Base-by-base conservation (phyloP, 2,113 vertebrate genomes). In the Campylorhamphus procurvoides region DNA sequence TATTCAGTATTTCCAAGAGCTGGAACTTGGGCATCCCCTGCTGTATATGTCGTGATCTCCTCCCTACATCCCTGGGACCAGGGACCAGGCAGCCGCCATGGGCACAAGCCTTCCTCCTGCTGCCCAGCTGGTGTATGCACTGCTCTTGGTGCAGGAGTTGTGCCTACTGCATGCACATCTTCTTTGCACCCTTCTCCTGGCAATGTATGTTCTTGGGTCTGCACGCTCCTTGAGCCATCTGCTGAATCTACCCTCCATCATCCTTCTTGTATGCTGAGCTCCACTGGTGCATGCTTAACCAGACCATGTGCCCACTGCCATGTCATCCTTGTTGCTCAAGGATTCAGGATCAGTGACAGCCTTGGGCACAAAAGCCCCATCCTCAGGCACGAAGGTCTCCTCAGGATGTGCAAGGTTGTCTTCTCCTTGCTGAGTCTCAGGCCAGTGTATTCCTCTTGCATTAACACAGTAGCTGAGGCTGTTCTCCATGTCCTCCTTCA, bases 1-100 rank as follows among this genome's bases (percentile, higher is more conserved):
- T 98, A 96, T 98, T 98, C 97, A 97, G 97, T 96, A 77, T 97
- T 98, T 98, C 98, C 90, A 13, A 97, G 93, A 96, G 95, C 95
- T 96, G 94, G 97, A 97, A 90, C 96, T 94, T 91, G 96, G 95
- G 96, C 97, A 97, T 97, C 97, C 96, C 96, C 91, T 94, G 88
- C 96, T 89, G 95, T 91, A 94, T 96, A 56, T 46, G 81, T 64
- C 0, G 47, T 69, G 81, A 62, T 93, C 59, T 93, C 87, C 71
- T 74, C 58, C 67, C 59, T 59, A 55, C 63, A 56, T 93, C 92
- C 71, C 24, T 14, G 28, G 64, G 80, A 67, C 79, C 11, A 8
- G 56, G 84, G 63, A 72, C 46, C 1, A 5, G 60, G 73, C 33
- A 85, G 82, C 23, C 1, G 1, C 24, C 5, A 0, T 0, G 18